phyloP scores from a whole-genome alignment of 1,140 invertebrate genomes.

The Propsilocerus akamusi region DNA sequence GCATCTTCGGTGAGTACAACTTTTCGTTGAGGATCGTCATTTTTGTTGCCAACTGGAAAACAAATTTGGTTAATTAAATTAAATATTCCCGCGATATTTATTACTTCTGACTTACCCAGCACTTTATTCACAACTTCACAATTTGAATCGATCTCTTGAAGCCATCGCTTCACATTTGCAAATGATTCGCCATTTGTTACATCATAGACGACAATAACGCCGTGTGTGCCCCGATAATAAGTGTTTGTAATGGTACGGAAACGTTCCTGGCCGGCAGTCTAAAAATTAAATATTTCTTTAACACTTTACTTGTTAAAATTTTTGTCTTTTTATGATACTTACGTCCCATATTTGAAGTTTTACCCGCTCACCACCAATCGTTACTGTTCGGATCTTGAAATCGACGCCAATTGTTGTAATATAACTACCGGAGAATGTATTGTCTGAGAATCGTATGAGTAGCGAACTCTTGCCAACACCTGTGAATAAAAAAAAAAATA shows the following conservation, averaged over 20 bases:
- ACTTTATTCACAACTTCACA: constrained; percentile 99
- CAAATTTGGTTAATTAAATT: constrained; percentile 7
- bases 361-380: constrained; percentile 83
- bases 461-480: constrained; percentile 97
- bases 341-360: constrained; percentile 97
- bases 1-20: constrained; percentile 95
- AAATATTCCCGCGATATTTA: not conserved
- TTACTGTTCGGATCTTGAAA: constrained; percentile 96
- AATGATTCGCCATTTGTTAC: constrained; percentile 97
- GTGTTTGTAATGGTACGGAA: constrained; percentile 93
- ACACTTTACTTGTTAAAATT: no score
- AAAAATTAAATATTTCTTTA: no score
- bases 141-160: constrained; percentile 98
- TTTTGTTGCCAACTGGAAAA: constrained; percentile 92
- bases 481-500: constrained; percentile 28
- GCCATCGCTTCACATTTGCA: constrained; percentile 94
- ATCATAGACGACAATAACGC: constrained; percentile 98
- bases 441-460: constrained; percentile 92
- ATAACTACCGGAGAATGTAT: constrained; percentile 95
- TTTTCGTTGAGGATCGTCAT: constrained; percentile 91
- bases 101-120: constrained; percentile 47
- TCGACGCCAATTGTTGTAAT: constrained; percentile 99
- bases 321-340: no score
- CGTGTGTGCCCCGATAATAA: constrained; percentile 97
- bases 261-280: constrained; percentile 76